Base-by-base conservation (phyloP, 2,113 vertebrate genomes). In the Genyomyrus donnyi region DNA sequence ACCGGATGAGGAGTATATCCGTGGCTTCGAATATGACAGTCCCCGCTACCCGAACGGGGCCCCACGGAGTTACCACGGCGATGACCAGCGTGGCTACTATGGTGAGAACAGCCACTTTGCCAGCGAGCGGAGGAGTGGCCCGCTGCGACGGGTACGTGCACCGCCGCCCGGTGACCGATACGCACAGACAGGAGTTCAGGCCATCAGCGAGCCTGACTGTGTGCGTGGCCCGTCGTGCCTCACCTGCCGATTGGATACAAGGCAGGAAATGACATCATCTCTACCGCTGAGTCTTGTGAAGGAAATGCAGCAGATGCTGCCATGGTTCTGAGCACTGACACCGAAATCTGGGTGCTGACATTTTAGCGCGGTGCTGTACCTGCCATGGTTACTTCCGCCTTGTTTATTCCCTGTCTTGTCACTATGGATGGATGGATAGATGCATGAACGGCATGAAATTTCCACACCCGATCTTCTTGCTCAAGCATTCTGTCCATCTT, bases 111-210 rank as follows among this genome's bases (percentile, higher is more conserved):
- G 35, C 27, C 56, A 48, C 85, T 92, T 88, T 62, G 74, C 49
- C n/a, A 89, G 45, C 88, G 93, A 90, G 50, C 91, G 39, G n/a
- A 92, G 94, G 90, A 91, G 90, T 58, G 87, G 91, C 0, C 46
- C 94, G 31, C 91, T 90, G 10, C 88, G 90, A 92, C 91, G 93
- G 89, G 95, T 95, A 92, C 85, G 93, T 88, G 11, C 19, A 13
- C 49, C 49, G 11, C 9, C 39, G 9, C 19, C 19, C 39, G 1
- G 11, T 35, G 31, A 77, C 42, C 11, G 19, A 45, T 2, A 7
- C 77, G 1, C 15, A 0, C 62, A n/a, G 9, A 27, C 24, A 27
- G 62, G n/a, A 10, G 62, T 17, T 83, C 35, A 83, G 42, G 42
- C 5, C 8, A 2, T 39, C 39, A 42, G 39, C 39, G 7, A 3